phyloP scores from a whole-genome alignment of 2,797 vertebrate species.

The Pseudotriccus pelzelni region DNA sequence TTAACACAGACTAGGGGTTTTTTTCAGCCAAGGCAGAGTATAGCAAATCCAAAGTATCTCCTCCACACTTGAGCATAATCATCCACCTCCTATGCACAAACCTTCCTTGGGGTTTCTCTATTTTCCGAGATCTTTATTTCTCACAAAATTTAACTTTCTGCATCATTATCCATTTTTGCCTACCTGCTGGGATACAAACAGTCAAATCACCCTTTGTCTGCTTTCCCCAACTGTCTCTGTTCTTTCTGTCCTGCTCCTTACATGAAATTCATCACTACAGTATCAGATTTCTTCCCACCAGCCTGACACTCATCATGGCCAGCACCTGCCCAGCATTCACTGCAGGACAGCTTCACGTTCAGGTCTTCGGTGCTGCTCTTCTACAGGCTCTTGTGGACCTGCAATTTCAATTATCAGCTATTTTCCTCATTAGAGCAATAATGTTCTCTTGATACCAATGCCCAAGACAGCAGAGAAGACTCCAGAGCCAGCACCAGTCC shows the following conservation, averaged over 20 bases:
- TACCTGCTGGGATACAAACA: not conserved
- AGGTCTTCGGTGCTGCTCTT: not conserved
- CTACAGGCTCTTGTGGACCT: not conserved
- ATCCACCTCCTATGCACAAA: not conserved
- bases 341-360: not conserved
- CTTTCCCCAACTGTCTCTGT: not conserved
- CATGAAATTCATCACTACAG: not conserved
- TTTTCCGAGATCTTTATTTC: not conserved
- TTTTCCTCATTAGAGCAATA: not conserved
- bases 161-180: not conserved
- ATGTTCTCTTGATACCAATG: not conserved
- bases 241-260: not conserved
- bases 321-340: not conserved
- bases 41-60: not conserved
- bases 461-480: not conserved
- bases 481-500: not conserved
- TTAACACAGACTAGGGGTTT: not conserved
- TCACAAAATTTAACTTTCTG: not conserved
- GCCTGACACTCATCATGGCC: not conserved
- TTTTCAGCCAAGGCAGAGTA: not conserved
- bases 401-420: not conserved
- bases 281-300: not conserved
- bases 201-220: not conserved
- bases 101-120: not conserved
- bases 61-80: not conserved